Conservation (phyloP, 2,797 vertebrate genomes). For the Manis javanica region DNA sequence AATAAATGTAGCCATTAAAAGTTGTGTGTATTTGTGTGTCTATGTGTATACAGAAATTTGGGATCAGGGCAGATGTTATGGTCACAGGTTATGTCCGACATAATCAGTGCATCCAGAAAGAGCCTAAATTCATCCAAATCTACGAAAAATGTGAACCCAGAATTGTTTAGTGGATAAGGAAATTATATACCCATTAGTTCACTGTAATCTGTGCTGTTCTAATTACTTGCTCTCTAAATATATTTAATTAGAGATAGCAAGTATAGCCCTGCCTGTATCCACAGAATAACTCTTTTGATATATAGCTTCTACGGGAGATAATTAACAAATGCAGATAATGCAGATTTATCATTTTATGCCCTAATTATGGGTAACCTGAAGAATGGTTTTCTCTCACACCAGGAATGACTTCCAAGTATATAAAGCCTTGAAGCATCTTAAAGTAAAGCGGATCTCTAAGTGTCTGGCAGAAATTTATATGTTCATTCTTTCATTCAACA, state of each 20-base stretch:
- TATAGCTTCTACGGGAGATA: not conserved
- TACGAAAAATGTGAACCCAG: not conserved
- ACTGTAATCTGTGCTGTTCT: not conserved
- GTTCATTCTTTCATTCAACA: not conserved
- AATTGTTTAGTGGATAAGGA: not conserved
- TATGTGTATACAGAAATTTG: not conserved
- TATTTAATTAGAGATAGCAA: not conserved
- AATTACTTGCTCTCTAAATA: not conserved
- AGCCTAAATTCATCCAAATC: not conserved
- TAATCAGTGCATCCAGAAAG: not conserved
- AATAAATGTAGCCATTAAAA: not conserved
- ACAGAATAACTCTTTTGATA: not conserved
- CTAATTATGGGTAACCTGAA: not conserved
- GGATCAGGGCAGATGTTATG: not conserved
- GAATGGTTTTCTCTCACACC: not conserved
- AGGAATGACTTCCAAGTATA: not conserved
- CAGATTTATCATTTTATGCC: slow-evolving; percentile 15
- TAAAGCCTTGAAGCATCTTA: not conserved
- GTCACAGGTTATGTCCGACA: not conserved
- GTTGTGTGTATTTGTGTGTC: not conserved
- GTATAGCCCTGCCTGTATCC: not conserved
- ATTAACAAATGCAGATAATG: not conserved
- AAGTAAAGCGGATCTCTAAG: not conserved
- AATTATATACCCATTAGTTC: not conserved
- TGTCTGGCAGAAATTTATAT: not conserved